Evolutionary conservation across 2,797 vertebrate genomes (phyloP).

Genomic region (Schizopygopsis malacanthus): DNA sequence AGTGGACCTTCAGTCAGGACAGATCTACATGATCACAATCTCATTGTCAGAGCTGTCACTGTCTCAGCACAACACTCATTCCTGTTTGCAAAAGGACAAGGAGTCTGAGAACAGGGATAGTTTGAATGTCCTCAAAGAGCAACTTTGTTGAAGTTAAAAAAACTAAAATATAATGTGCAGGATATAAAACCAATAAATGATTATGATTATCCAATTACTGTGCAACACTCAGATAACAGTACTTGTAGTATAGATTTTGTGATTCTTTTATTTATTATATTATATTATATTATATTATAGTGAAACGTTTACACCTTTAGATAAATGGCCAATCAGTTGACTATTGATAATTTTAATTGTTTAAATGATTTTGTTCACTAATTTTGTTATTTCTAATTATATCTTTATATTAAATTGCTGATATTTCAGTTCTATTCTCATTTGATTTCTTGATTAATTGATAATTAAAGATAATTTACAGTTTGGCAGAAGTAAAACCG

Average conservation of each 20-base stretch:
- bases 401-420: neutral
- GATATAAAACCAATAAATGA: neutral
- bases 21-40: constrained; percentile 21
- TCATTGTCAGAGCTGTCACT: constrained; percentile 24
- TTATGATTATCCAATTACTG: neutral
- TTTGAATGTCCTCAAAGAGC: neutral
- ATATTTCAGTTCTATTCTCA: neutral
- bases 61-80: neutral
- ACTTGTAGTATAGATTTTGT: no score
- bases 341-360: neutral
- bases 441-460: neutral
- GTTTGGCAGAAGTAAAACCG: neutral
- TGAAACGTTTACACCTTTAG: neutral
- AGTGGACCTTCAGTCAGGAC: constrained; percentile 21
- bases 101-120: neutral
- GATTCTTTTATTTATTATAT: no score
- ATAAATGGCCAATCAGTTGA: neutral
- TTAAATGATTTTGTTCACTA: neutral
- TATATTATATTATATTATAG: neutral
- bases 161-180: neutral
- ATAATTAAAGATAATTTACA: neutral
- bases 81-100: neutral
- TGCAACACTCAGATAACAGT: neutral
- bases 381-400: neutral
- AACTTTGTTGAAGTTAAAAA: neutral